Base-by-base conservation (phyloP, 2,888 invertebrate genomes). In the Endomychus coccineus region DNA sequence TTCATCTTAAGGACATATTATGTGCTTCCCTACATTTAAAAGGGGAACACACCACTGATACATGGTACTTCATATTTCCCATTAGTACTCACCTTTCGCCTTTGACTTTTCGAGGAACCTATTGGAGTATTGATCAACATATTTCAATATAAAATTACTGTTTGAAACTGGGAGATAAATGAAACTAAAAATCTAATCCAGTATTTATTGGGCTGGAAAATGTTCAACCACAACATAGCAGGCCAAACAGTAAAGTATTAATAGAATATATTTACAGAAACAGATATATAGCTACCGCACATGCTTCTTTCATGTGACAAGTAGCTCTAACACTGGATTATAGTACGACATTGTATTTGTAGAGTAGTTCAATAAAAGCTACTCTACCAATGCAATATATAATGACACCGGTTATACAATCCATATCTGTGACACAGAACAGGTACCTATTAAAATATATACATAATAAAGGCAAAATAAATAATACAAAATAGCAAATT, bases 181-280 rank as follows among this genome's bases (percentile, higher is more conserved):
- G n/a, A n/a, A n/a, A n/a, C n/a, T n/a, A n/a, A n/a, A n/a, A n/a
- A n/a, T 51, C 60, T 62, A 64, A 60, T 63, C 61, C 62, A 63
- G 60, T 64, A 62, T 63, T 63, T 64, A 63, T 62, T 62, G 57
- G 61, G 59, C 58, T 62, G 62, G 58, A 62, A 57, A 61, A 52
- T 58, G 61, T 64, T 62, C 55, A 62, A 64, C 64, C 62, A 64
- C 61, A 64, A 64, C 61, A 62, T 61, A 60, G 62, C 62, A 63
- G 62, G 59, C 61, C 61, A 62, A 61, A 59, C 59, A 62, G 57
- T 57, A 54, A 59, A 56, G 48, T 56, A 57, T 57, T 52, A 56
- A 55, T 59, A 59, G 55, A 59, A 54, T 58, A 53, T 59, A 59
- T 62, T 51, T 60, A 61, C 58, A 62, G 52, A 59, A 62, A 61